Base-by-base conservation (phyloP, 2,797 vertebrate species). In the Neosalanx taihuensis region DNA sequence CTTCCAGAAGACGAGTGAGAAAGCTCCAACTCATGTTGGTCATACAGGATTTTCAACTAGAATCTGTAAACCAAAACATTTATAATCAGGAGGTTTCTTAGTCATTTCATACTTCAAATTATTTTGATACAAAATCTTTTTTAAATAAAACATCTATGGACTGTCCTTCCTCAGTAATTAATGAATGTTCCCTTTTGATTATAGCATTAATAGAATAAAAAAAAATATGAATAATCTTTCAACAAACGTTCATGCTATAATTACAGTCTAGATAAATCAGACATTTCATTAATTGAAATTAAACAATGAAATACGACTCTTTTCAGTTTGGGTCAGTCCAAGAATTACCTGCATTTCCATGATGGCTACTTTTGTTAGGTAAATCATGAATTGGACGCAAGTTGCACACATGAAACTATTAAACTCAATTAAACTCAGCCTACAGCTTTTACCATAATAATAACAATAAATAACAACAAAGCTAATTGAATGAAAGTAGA, bases 1-100 rank as follows among this genome's bases (percentile, higher is more conserved):
- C 98, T 92, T 99, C 98, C 91, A 99, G 93, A 85, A 99, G 96
- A 87, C 96, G 96, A 73, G 98, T 99, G 79, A 99, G 94, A 76
- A 99, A 99, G 85, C 96, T 97, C 98, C 98, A 99, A 93, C 98
- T 99, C 98, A 99, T 99, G 93, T 95, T 99, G 93, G 92, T 93
- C 93, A 93, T 89, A 90, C 82, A 95, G 89, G 83, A 91, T 82
- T 83, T 90, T 95, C 92, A 95, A 91, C 91, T 93, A 94, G 82
- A 89, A 92, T 90, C 97, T 99, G 90, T 0, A 9, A 86, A 76
- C 18, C 76, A 23, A 76, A 41, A 66, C 71, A 65, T 64, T 51
- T 46, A 69, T 5, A 76, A 10, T 53, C 33, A 46, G 46, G 35
- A 46, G 20, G 26, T 62, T 62, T 62, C 9, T 30, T 62, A 3